These are phyloP conservation scores for Pristionchus pacificus DNA, from an alignment of 1,140 invertebrate genomes.

Conservation along the genomic window DNA sequence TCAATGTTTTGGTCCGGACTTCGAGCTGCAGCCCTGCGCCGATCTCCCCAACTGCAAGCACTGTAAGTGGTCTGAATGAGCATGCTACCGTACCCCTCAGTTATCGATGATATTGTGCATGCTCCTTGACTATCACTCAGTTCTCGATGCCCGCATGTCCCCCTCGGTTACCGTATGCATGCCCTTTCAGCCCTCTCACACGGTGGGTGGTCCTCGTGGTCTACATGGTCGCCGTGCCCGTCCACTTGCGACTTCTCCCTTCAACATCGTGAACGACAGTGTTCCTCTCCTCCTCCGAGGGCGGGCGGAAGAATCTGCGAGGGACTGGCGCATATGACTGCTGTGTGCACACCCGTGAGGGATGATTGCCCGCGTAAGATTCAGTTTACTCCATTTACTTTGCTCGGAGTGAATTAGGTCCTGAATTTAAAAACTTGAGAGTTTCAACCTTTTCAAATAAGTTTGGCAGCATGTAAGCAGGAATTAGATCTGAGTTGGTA, in stretches of 20 bases:
- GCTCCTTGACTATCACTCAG: background rate
- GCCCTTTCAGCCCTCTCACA: conserved; percentile 47
- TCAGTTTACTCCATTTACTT: background rate
- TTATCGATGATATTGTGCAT: background rate
- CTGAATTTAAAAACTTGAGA: too few species aligned
- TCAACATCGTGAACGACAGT: conserved; percentile 63
- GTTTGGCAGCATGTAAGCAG: conserved; percentile 13
- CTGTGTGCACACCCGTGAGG: conserved; percentile 40
- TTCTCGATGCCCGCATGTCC: conserved; percentile 7
- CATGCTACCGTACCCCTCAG: background rate
- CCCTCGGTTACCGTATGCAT: conserved; percentile 8
- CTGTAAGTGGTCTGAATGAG: conserved; percentile 25
- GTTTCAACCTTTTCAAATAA: conserved; percentile 14
- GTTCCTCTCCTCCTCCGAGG: conserved; percentile 73
- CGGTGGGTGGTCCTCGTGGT: conserved; percentile 73
- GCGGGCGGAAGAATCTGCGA: conserved; percentile 68
- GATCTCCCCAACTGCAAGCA: conserved; percentile 62
- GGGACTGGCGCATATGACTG: conserved; percentile 55
- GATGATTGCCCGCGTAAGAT: conserved; percentile 29
- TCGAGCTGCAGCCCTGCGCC: conserved; percentile 53
- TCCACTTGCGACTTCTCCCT: conserved; percentile 58
- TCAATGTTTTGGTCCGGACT: conserved; percentile 58
- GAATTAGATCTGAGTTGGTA: conserved; percentile 1
- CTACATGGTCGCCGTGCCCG: conserved; percentile 63
- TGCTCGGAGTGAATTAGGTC: too few species aligned